These are phyloP conservation scores for Antitype chi DNA, from an alignment of 2,888 invertebrate genomes.

Conservation along the genomic window DNA sequence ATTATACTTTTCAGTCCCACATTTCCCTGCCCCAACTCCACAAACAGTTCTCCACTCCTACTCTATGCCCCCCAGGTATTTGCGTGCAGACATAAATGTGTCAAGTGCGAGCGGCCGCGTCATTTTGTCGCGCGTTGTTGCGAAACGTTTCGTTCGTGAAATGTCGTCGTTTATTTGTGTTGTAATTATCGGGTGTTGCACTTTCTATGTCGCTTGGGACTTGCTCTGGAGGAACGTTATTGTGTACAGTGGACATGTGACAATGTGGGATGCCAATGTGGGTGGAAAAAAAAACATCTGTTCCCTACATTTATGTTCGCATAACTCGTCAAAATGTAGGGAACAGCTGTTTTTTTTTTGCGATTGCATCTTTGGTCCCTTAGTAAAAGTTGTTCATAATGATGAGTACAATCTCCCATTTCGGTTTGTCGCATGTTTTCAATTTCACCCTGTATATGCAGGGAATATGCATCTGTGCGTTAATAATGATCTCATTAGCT, in stretches of 20 bases:
- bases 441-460: too few relatives aligned
- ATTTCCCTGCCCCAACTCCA: conserved; percentile 28
- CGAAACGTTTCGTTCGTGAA: conserved; percentile 54
- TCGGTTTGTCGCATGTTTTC: too few relatives aligned
- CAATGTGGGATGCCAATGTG: conserved; percentile 2
- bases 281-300: too few relatives aligned
- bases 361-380: too few relatives aligned
- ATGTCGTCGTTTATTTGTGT: conserved; percentile 64
- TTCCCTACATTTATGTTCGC: too few relatives aligned
- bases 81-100: conserved; percentile 72
- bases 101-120: conserved; percentile 74
- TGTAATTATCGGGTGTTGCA: conserved; percentile 61
- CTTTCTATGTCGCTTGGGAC: conserved; percentile 49
- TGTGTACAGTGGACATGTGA: conserved; percentile 16
- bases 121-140: conserved; percentile 68
- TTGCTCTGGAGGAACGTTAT: not conserved
- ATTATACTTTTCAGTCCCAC: not conserved
- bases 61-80: conserved; percentile 65
- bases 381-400: too few relatives aligned
- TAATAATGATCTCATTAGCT: conserved; percentile 17
- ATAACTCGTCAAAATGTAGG: too few relatives aligned
- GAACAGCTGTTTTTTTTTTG: too few relatives aligned
- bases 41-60: conserved; percentile 19
- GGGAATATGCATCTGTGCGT: not conserved
- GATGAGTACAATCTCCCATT: too few relatives aligned